Evolutionary conservation across 2,797 vertebrate species (phyloP).

Genomic region (Enteromius afrohamiltoni): DNA sequence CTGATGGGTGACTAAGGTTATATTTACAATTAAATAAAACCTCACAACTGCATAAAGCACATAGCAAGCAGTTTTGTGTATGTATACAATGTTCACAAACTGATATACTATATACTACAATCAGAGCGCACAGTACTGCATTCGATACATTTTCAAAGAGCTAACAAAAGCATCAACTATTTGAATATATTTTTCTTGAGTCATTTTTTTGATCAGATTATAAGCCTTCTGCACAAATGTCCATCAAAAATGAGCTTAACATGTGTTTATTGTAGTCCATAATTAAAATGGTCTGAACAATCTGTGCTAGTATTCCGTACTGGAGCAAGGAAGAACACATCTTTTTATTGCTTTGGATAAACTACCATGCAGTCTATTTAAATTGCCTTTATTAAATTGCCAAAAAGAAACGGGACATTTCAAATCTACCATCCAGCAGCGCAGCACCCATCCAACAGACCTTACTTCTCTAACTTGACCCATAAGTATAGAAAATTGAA

Average conservation of each 20-base stretch:
- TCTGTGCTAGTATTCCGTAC: not conserved
- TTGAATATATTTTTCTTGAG: not conserved
- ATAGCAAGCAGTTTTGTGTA: not conserved
- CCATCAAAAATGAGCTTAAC: not conserved
- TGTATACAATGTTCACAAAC: not conserved
- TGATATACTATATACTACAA: not conserved
- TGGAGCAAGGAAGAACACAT: not conserved
- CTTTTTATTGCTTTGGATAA: not conserved
- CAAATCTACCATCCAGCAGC: not conserved
- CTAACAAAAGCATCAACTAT: not conserved
- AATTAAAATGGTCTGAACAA: not conserved
- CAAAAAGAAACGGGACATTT: not conserved
- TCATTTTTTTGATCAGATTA: not conserved
- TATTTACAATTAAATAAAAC: not conserved
- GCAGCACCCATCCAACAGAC: not conserved
- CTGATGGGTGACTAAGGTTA: not conserved
- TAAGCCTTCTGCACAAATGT: not conserved
- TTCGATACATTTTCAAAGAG: not conserved
- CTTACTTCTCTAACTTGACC: constrained; percentile 13
- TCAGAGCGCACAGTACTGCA: not conserved
- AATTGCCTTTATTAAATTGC: not conserved
- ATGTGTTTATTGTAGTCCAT: not conserved
- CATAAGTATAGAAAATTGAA: not conserved
- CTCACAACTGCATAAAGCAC: not conserved
- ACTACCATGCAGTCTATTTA: not conserved